These are phyloP conservation scores for Petromus typicus DNA, from an alignment of 2,113 vertebrate species.

Conservation along the genomic window DNA sequence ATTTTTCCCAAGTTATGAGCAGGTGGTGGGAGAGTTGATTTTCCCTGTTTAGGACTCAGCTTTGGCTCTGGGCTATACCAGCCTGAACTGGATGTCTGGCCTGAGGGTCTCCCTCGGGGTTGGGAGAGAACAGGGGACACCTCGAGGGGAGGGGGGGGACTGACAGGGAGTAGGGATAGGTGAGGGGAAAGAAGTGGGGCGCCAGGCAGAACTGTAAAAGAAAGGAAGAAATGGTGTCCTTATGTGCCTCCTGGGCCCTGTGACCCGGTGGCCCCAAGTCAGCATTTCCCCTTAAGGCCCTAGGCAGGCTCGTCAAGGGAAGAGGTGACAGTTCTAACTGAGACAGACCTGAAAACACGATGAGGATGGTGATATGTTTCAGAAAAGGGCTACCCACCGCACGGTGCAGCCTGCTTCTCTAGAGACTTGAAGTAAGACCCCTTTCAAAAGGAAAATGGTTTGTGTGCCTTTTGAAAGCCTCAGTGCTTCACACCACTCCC, in stretches of 20 bases:
- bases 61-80: not conserved
- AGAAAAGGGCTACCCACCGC: conserved; percentile 26
- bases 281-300: not conserved
- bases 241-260: not conserved
- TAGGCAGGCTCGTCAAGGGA: not conserved
- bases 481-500: not conserved
- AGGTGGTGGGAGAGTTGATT: not conserved
- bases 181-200: not conserved
- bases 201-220: not conserved
- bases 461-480: conserved; percentile 1
- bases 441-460: conserved; percentile 19
- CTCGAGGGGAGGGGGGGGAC: not conserved
- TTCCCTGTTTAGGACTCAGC: conserved; percentile 31
- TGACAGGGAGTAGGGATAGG: not conserved
- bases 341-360: conserved; percentile 14
- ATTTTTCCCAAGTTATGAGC: conserved; percentile 21
- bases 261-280: not conserved
- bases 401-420: not conserved
- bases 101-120: not conserved
- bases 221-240: conserved; percentile 11
- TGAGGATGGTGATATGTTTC: conserved; percentile 41
- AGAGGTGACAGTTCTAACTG: conserved; percentile 23
- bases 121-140: not conserved
- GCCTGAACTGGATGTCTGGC: not conserved
- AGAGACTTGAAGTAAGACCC: conserved; percentile 46